Conservation (phyloP, 2,113 vertebrate genomes). For the Thalassoma bifasciatum region DNA sequence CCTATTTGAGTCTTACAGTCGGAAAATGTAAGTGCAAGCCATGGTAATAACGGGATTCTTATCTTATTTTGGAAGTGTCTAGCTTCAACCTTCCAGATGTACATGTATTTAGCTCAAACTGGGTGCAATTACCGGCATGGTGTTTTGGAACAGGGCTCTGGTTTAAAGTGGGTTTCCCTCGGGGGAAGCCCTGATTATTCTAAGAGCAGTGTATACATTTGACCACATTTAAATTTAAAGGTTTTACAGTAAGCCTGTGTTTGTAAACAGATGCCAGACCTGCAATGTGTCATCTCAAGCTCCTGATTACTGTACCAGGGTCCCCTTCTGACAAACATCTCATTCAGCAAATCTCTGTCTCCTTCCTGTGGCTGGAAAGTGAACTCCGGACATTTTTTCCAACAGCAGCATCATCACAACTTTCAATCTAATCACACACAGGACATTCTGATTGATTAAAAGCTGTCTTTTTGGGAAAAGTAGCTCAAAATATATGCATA, state of each 20-base stretch:
- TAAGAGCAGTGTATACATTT: conserved; percentile 47
- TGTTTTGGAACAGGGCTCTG: conserved; percentile 17
- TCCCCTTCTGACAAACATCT: not conserved
- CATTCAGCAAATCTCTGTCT: conserved; percentile 30
- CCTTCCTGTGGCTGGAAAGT: conserved; percentile 51
- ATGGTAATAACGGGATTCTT: conserved; percentile 63
- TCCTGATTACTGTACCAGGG: conserved; percentile 26
- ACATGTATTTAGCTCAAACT: conserved; percentile 39
- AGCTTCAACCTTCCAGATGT: conserved; percentile 35
- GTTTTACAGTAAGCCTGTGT: conserved; percentile 45
- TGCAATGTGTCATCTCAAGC: not conserved
- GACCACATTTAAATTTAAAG: conserved; percentile 58
- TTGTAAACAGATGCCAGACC: conserved; percentile 62
- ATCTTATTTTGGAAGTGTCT: conserved; percentile 44
- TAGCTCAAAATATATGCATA: conserved; percentile 3
- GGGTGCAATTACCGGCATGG: conserved; percentile 38
- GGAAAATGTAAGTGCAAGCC: conserved; percentile 43
- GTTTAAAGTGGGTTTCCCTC: conserved; percentile 56
- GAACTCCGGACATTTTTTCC: not conserved
- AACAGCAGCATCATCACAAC: not conserved
- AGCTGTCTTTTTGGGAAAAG: not conserved
- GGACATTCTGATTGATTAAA: not conserved
- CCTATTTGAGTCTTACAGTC: conserved; percentile 16
- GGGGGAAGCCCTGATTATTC: conserved; percentile 61
- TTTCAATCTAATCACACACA: not conserved